Evolutionary conservation across 2,888 invertebrate species (phyloP).

Genomic region (Agrilus cyanescens): DNA sequence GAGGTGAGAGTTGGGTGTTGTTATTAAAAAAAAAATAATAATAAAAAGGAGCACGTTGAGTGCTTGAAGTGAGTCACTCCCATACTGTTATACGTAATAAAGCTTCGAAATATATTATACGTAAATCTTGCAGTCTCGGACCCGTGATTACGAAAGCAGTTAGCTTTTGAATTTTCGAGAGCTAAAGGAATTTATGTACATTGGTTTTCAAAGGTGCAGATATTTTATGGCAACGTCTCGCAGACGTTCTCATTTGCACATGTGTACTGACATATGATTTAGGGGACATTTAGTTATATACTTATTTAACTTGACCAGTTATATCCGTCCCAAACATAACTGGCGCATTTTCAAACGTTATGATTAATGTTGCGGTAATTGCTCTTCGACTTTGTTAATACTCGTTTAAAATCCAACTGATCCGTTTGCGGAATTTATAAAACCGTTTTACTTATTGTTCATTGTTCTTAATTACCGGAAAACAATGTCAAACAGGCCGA

Average conservation of each 20-base stretch:
- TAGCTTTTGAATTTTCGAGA: constrained; percentile 15
- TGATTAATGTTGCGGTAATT: constrained; percentile 19
- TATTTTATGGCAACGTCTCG: constrained; percentile 18
- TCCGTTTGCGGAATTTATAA: neutral
- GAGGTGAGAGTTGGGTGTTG: too few relatives aligned
- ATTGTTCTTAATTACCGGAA: too few relatives aligned
- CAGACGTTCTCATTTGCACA: constrained; percentile 22
- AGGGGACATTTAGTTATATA: constrained; percentile 19
- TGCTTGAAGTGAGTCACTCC: constrained; percentile 1
- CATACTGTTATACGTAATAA: constrained; percentile 3
- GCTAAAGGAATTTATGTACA: constrained; percentile 19
- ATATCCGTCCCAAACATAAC: constrained; percentile 6
- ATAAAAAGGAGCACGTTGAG: too few relatives aligned
- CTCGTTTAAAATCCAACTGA: constrained; percentile 14
- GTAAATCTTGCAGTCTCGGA: constrained; percentile 4
- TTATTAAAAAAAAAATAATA: too few relatives aligned
- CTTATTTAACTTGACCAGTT: constrained; percentile 9
- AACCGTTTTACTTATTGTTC: too few relatives aligned
- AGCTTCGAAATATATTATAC: constrained; percentile 8
- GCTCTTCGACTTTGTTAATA: constrained; percentile 14
- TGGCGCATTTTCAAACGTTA: constrained; percentile 7
- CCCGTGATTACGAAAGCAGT: constrained; percentile 12
- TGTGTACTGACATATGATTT: constrained; percentile 20
- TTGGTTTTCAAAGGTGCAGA: constrained; percentile 18
- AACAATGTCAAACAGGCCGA: too few relatives aligned